phyloP scores from a whole-genome alignment of 2,797 vertebrate species.

The Spondyliosoma cantharus region DNA sequence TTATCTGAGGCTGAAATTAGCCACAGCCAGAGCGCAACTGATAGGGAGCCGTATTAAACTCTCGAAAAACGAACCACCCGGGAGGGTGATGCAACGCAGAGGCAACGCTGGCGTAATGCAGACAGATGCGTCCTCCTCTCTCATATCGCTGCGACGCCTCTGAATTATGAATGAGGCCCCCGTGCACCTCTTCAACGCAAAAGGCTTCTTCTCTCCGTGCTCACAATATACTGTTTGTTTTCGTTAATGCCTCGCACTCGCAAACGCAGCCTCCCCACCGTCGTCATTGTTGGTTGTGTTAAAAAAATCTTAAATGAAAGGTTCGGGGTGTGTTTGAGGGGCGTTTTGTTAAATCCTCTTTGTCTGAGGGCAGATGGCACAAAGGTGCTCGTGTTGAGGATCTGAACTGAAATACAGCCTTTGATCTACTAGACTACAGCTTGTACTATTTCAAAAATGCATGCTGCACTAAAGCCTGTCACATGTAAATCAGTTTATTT shows the following conservation, averaged over 20 bases:
- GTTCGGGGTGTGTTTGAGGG: slow-evolving; percentile 22
- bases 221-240: slow-evolving; percentile 72
- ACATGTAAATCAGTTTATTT: slow-evolving; percentile 23
- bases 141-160: slow-evolving; percentile 80
- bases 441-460: slow-evolving; percentile 7
- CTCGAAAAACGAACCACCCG: slow-evolving; percentile 74
- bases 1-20: slow-evolving; percentile 81
- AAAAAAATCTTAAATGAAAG: slow-evolving; percentile 47
- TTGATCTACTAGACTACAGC: slow-evolving; percentile 4
- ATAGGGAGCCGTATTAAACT: slow-evolving; percentile 80
- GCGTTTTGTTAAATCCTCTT: slow-evolving; percentile 36
- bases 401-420: slow-evolving; percentile 22
- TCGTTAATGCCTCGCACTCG: slow-evolving; percentile 54
- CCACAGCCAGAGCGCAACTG: slow-evolving; percentile 75
- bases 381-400: slow-evolving; percentile 41
- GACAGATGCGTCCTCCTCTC: slow-evolving; percentile 81
- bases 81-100: slow-evolving; percentile 82
- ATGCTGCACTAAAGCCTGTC: neutral
- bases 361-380: slow-evolving; percentile 56
- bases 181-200: slow-evolving; percentile 67
- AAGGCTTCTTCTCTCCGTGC: slow-evolving; percentile 57
- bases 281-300: slow-evolving; percentile 34
- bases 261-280: slow-evolving; percentile 1
- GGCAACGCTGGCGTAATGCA: slow-evolving; percentile 83
- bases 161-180: slow-evolving; percentile 84